Evolutionary conservation across 2,888 invertebrate genomes (phyloP).

Genomic region (Emmelina monodactyla): DNA sequence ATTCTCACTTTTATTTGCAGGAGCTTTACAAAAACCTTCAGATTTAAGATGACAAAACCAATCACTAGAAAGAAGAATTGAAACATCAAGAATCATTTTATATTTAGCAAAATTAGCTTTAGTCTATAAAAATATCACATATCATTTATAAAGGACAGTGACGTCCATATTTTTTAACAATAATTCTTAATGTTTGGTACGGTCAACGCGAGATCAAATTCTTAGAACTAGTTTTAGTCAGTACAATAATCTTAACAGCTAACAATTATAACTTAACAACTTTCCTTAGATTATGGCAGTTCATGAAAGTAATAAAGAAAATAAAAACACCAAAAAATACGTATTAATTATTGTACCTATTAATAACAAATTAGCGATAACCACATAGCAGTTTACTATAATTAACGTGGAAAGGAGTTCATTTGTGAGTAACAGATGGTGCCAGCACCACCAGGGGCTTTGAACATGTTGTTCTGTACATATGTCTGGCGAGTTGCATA

Average conservation of each 20-base stretch:
- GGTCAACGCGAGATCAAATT: constrained; percentile 60
- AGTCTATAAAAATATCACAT: constrained; percentile 64
- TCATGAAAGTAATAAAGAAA: constrained; percentile 42
- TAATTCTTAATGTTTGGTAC: constrained; percentile 64
- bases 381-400: constrained; percentile 31
- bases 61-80: constrained; percentile 38
- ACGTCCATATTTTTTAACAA: constrained; percentile 59
- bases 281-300: constrained; percentile 54
- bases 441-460: constrained; percentile 37
- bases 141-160: constrained; percentile 61
- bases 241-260: constrained; percentile 35
- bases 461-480: constrained; percentile 31
- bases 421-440: constrained; percentile 45
- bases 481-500: constrained; percentile 29
- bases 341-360: constrained; percentile 16
- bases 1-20: constrained; percentile 49
- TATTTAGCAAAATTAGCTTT: constrained; percentile 51
- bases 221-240: constrained; percentile 50
- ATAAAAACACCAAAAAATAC: constrained; percentile 34
- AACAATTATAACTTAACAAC: constrained; percentile 49
- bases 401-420: constrained; percentile 33
- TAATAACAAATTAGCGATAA: not conserved
- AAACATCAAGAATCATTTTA: constrained; percentile 63
- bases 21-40: constrained; percentile 59
- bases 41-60: constrained; percentile 59